phyloP scores from a whole-genome alignment of 1,140 invertebrate species.

The Choristoneura fumiferana region DNA sequence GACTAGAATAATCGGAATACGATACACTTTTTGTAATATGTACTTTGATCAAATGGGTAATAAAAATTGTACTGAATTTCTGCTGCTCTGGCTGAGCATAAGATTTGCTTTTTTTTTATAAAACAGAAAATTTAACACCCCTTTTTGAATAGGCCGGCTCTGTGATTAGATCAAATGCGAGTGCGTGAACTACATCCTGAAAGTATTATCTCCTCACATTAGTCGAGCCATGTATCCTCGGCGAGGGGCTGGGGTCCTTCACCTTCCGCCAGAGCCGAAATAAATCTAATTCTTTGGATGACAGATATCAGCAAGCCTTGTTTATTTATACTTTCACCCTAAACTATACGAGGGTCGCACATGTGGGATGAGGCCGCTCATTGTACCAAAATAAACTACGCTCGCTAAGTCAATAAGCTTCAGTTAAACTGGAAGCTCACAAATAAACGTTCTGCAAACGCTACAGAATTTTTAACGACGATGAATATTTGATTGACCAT shows the following conservation, averaged over 20 bases:
- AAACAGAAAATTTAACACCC: background rate
- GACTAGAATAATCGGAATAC: background rate
- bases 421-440: constrained; percentile 14
- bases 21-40: background rate
- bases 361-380: constrained; percentile 53
- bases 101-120: too few species aligned
- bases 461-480: constrained; percentile 11
- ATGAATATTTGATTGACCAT: constrained; percentile 21
- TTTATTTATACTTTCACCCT: constrained; percentile 75
- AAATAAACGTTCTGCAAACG: constrained; percentile 16
- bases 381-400: constrained; percentile 67
- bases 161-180: constrained; percentile 8
- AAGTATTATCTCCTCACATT: constrained; percentile 32
- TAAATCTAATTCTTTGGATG: constrained; percentile 76
- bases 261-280: constrained; percentile 70
- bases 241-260: constrained; percentile 60
- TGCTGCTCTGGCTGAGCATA: too few species aligned
- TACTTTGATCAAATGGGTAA: too few species aligned
- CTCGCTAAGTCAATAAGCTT: constrained; percentile 50
- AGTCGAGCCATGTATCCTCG: constrained; percentile 38
- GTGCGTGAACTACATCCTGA: constrained; percentile 32
- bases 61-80: too few species aligned
- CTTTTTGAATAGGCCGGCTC: background rate
- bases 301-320: constrained; percentile 76
- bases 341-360: constrained; percentile 51